A percentile compares a stretch with the other conserved stretches of the same genome.
Conservation (phyloP, 2,888 invertebrate species). For the Amphipyra berbera region DNA sequence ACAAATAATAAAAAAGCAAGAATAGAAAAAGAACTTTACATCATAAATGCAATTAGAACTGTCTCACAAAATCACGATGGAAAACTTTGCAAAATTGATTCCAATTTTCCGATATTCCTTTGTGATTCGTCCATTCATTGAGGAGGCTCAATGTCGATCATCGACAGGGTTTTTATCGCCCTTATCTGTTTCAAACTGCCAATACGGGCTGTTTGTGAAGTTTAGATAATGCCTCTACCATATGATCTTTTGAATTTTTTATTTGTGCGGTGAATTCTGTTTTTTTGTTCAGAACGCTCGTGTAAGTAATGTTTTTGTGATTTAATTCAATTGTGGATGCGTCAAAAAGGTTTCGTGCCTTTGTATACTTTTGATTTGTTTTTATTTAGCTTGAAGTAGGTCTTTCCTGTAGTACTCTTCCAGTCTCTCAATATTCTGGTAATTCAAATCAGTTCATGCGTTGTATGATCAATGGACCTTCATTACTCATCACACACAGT, state of each 20-base stretch:
- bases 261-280: conserved; percentile 37
- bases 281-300: conserved; percentile 33
- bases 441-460: too few species aligned
- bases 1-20: not conserved
- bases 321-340: conserved; percentile 17
- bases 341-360: conserved; percentile 9
- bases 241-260: conserved; percentile 57
- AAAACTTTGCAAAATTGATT: conserved; percentile 53
- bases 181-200: conserved; percentile 61
- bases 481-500: too few species aligned
- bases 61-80: conserved; percentile 30
- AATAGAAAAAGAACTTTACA: not conserved
- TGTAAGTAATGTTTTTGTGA: conserved; percentile 47
- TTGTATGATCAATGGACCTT: too few species aligned
- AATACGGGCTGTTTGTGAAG: conserved; percentile 55
- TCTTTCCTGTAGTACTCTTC: too few species aligned
- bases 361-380: conserved; percentile 5
- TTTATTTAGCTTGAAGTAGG: too few species aligned
- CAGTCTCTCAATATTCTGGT: too few species aligned
- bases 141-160: conserved; percentile 55
- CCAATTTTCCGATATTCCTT: conserved; percentile 49
- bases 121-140: conserved; percentile 47
- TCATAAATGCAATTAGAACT: conserved; percentile 40
- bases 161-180: conserved; percentile 56
- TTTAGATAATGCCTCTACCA: conserved; percentile 52